Evolutionary conservation across 2,888 invertebrate species (phyloP).

Genomic region (Caenorhabditis zanzibari): DNA sequence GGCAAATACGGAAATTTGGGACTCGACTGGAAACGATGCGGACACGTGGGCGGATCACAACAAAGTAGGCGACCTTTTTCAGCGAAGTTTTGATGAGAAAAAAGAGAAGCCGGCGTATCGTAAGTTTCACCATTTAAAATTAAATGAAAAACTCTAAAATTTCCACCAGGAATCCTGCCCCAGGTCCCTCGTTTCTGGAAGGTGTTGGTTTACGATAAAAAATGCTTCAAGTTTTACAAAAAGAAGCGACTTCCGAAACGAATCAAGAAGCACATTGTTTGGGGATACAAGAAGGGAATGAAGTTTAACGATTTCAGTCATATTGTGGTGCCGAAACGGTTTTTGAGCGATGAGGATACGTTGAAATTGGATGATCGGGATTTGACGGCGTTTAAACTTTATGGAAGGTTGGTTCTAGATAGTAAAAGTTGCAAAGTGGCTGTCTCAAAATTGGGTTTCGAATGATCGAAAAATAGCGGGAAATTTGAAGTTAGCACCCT

Average conservation of each 20-base stretch:
- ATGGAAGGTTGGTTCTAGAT: background rate
- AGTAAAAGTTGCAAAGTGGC: no score
- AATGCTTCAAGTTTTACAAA: background rate
- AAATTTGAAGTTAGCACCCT: no score
- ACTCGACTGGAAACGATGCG: background rate
- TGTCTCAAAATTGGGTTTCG: no score
- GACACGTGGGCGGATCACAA: background rate
- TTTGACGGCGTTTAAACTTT: conserved; percentile 4
- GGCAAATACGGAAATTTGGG: background rate
- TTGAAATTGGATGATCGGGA: background rate
- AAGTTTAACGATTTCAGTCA: background rate
- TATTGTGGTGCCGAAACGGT: background rate
- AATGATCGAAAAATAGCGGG: no score
- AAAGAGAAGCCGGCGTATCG: background rate
- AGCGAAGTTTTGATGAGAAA: background rate
- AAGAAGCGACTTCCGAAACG: conserved; percentile 8
- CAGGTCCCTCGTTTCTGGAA: background rate
- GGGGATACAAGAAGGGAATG: conserved; percentile 13
- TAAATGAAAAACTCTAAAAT: no score
- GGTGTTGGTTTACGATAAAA: background rate
- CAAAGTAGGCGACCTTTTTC: background rate
- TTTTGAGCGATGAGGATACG: background rate
- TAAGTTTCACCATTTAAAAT: background rate
- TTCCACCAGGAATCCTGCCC: conserved; percentile 3
- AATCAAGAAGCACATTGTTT: background rate